These are phyloP conservation scores for Drosophila robusta DNA, from an alignment of 2,888 invertebrate species.

Conservation along the genomic window DNA sequence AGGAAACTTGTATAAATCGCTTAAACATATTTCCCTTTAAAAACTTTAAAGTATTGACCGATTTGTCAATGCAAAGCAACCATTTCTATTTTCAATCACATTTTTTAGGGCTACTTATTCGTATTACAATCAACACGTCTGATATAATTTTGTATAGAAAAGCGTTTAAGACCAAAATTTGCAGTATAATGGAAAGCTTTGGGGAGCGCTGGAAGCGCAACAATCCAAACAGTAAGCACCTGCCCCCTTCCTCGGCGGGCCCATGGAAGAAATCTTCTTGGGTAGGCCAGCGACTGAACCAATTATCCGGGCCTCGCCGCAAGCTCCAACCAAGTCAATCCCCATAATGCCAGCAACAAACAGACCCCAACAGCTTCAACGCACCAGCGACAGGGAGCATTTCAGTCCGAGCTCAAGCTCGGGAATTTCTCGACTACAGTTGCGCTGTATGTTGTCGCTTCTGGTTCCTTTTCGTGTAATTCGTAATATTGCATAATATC, in stretches of 20 bases:
- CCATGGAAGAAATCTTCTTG: conserved; percentile 1
- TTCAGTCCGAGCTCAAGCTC: background rate
- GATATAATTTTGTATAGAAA: too few species aligned
- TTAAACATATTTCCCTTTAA: background rate
- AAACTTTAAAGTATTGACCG: too few species aligned
- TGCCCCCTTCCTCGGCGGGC: conserved; percentile 6
- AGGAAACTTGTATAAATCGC: background rate
- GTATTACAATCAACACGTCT: too few species aligned
- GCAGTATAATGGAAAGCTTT: background rate
- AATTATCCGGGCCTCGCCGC: background rate
- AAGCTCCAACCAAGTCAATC: background rate
- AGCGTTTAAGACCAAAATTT: background rate
- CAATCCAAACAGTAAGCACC: background rate
- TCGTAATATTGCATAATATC: background rate
- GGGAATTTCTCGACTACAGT: background rate
- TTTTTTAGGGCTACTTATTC: too few species aligned
- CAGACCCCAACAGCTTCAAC: background rate
- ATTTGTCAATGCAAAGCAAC: background rate
- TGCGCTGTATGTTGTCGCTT: background rate
- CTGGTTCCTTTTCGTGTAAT: background rate
- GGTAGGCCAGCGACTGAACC: background rate
- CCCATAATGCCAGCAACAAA: background rate
- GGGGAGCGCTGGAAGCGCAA: background rate
- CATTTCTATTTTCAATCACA: background rate
- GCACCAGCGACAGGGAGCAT: background rate